Evolutionary conservation across 2,113 vertebrate genomes (phyloP).

Genomic region (Callopanchax toddi): DNA sequence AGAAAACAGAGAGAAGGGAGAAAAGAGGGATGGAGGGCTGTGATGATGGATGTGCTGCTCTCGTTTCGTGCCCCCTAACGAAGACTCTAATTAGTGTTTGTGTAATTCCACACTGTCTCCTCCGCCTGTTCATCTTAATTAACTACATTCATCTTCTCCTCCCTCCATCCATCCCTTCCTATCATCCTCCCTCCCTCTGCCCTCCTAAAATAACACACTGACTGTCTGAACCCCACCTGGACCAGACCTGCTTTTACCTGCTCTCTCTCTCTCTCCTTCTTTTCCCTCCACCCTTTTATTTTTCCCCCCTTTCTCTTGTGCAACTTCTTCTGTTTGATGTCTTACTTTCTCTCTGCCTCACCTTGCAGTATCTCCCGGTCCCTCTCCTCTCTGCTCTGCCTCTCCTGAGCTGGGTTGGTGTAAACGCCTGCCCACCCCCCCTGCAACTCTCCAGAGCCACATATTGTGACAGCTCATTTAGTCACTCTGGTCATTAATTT

Average conservation of each 20-base stretch:
- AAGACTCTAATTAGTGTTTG: slow-evolving; percentile 88
- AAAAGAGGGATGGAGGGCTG: slow-evolving; percentile 64
- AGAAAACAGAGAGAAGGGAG: slow-evolving; percentile 43
- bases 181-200: slow-evolving; percentile 63
- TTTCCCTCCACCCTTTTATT: slow-evolving; percentile 10
- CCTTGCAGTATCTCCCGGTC: slow-evolving; percentile 28
- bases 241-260: slow-evolving; percentile 82
- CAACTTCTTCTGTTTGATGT: slow-evolving; percentile 25
- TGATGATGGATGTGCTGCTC: slow-evolving; percentile 83
- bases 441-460: slow-evolving; percentile 49
- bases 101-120: slow-evolving; percentile 87
- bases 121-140: slow-evolving; percentile 86
- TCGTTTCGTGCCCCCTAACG: slow-evolving; percentile 84
- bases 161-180: slow-evolving; percentile 76
- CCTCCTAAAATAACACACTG: slow-evolving; percentile 84
- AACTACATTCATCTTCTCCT: slow-evolving; percentile 87
- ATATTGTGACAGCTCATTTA: slow-evolving; percentile 67
- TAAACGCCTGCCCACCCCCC: slow-evolving; percentile 45
- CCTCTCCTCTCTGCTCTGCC: slow-evolving; percentile 8
- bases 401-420: slow-evolving; percentile 35
- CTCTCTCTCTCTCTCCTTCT: slow-evolving; percentile 40
- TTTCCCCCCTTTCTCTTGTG: slow-evolving; percentile 5
- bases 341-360: slow-evolving; percentile 28
- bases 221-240: slow-evolving; percentile 82
- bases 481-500: slow-evolving; percentile 67